These are phyloP conservation scores for Ranitomeya imitator DNA, from an alignment of 2,113 vertebrate genomes.

Conservation along the genomic window DNA sequence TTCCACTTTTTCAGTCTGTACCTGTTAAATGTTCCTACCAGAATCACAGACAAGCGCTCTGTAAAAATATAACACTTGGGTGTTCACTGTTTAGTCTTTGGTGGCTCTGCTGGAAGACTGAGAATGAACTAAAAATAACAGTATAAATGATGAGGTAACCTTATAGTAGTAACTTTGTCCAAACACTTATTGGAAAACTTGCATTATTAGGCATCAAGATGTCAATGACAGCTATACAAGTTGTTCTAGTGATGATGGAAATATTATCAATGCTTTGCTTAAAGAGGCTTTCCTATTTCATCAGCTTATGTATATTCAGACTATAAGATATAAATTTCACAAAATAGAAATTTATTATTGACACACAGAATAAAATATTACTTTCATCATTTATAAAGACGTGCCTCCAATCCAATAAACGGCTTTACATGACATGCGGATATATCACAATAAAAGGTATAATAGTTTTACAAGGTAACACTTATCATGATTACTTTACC, in stretches of 20 bases:
- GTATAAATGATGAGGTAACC: not conserved
- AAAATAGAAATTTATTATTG: no score
- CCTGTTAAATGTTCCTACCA: slow-evolving; percentile 53
- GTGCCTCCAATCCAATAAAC: no score
- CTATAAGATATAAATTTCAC: not conserved
- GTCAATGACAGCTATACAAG: not conserved
- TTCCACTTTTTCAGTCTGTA: slow-evolving; percentile 37
- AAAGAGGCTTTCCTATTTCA: not conserved
- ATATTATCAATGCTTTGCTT: not conserved
- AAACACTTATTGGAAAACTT: not conserved
- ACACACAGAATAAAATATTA: no score
- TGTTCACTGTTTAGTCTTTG: slow-evolving; percentile 35
- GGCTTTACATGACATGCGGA: no score
- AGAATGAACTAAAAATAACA: not conserved
- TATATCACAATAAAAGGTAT: no score
- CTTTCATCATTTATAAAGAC: no score
- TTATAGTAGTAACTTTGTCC: not conserved
- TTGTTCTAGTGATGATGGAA: not conserved
- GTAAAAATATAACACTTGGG: slow-evolving; percentile 21
- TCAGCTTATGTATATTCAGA: not conserved
- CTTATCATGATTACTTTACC: no score
- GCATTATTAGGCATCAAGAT: not conserved
- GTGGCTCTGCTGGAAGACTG: slow-evolving; percentile 7
- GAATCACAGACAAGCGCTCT: slow-evolving; percentile 28
- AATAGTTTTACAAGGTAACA: no score